Evolutionary conservation across 1,140 invertebrate species (phyloP).

Genomic region (Megathymus violae): DNA sequence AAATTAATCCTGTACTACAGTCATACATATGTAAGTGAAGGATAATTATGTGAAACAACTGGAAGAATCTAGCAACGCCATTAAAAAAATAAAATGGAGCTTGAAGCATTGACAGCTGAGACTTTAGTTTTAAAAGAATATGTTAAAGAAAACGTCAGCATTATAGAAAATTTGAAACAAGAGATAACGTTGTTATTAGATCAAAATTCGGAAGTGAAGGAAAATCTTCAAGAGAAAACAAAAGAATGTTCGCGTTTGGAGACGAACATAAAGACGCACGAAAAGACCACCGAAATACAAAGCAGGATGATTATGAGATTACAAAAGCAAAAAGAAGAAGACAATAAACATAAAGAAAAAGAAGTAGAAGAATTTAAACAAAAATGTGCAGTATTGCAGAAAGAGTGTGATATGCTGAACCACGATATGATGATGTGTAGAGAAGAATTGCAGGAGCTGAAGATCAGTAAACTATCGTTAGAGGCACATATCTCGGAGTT

Average conservation of each 20-base stretch:
- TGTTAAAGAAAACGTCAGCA: conserved; percentile 51
- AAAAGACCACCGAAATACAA: conserved; percentile 71
- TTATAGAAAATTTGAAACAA: conserved; percentile 56
- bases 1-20: no score
- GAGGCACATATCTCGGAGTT: conserved; percentile 47
- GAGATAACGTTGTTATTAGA: conserved; percentile 54
- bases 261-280: conserved; percentile 71
- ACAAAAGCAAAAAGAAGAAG: conserved; percentile 62
- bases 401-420: conserved; percentile 38
- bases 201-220: conserved; percentile 54
- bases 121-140: conserved; percentile 55
- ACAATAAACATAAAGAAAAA: conserved; percentile 46
- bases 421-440: conserved; percentile 35
- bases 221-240: conserved; percentile 54
- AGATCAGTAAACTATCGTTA: conserved; percentile 47
- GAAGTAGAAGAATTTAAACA: conserved; percentile 49
- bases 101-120: conserved; percentile 62
- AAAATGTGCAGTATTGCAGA: conserved; percentile 41
- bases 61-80: conserved; percentile 46
- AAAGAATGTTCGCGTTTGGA: conserved; percentile 58
- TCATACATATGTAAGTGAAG: conserved; percentile 61
- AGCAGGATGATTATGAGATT: conserved; percentile 66
- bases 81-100: conserved; percentile 58
- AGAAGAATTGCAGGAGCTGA: conserved; percentile 48
- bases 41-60: conserved; percentile 52